A percentile compares a stretch with the other conserved stretches of the same genome.
Conservation (phyloP, 2,888 invertebrate genomes). For the Ennomos erosarius region DNA sequence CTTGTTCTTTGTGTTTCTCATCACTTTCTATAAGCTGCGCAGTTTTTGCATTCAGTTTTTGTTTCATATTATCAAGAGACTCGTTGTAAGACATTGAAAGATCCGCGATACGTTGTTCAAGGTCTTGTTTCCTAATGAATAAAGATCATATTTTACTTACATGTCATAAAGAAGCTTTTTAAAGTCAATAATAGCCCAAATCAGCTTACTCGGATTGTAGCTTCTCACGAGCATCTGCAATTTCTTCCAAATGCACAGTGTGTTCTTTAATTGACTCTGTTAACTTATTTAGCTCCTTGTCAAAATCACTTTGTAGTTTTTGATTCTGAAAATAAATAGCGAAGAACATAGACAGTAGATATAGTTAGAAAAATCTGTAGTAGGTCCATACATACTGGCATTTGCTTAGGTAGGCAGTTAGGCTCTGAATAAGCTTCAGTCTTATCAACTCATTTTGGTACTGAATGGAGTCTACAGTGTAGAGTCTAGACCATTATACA, state of each 20-base stretch:
- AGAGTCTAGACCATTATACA: too few species aligned
- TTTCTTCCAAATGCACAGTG: slow-evolving; percentile 67
- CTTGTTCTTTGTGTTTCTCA: slow-evolving; percentile 59
- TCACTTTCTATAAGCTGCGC: slow-evolving; percentile 64
- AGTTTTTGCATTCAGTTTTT: slow-evolving; percentile 58
- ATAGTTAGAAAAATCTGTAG: too few species aligned
- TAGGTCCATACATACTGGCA: too few species aligned
- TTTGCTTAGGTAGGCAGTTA: too few species aligned
- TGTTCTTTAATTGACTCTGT: slow-evolving; percentile 69
- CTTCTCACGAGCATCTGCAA: slow-evolving; percentile 66
- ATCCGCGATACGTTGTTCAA: slow-evolving; percentile 64
- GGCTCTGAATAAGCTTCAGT: too few species aligned
- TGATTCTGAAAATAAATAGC: slow-evolving; percentile 56
- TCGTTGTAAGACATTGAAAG: slow-evolving; percentile 64
- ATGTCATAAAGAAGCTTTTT: not conserved
- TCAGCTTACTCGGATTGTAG: slow-evolving; percentile 67
- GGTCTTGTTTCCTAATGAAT: slow-evolving; percentile 66
- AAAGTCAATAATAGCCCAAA: not conserved
- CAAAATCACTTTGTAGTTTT: slow-evolving; percentile 63
- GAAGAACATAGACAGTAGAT: not conserved
- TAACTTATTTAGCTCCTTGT: slow-evolving; percentile 64
- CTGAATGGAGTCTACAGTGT: too few species aligned
- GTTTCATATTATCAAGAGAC: slow-evolving; percentile 58
- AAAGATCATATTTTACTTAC: not conserved
- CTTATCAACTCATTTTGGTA: too few species aligned